These are phyloP conservation scores for Iguana delicatissima DNA, from an alignment of 2,797 vertebrate species.

Conservation along the genomic window DNA sequence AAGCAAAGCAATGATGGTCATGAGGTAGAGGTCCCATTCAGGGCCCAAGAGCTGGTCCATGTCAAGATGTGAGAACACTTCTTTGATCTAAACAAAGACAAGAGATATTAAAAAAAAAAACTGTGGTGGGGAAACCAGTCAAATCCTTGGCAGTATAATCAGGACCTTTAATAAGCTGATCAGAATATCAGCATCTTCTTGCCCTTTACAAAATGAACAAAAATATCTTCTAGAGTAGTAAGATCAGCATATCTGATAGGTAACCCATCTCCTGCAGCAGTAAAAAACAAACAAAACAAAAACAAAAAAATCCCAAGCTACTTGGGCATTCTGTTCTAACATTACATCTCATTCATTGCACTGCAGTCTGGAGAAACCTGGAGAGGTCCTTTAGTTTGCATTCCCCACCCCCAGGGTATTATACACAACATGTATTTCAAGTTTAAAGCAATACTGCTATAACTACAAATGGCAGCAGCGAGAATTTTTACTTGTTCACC, in stretches of 20 bases:
- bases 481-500: background rate
- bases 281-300: background rate
- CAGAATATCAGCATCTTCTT: constrained; percentile 1
- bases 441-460: background rate
- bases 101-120: background rate
- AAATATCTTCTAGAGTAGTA: background rate
- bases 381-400: background rate
- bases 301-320: background rate
- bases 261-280: background rate
- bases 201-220: background rate
- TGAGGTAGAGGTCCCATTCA: constrained; percentile 99
- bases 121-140: background rate
- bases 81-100: constrained; percentile 85
- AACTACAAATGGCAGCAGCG: background rate
- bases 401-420: background rate
- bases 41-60: constrained; percentile 97
- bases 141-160: background rate
- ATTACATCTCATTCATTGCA: background rate
- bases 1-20: constrained; percentile 96
- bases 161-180: background rate
- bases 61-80: constrained; percentile 90
- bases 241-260: background rate
- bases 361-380: background rate
- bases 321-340: background rate
- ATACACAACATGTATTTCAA: background rate